Evolutionary conservation across 2,113 vertebrate genomes (phyloP), one percentile per base, ranked within the genome.

Genomic region (Sceloporus undulatus): DNA sequence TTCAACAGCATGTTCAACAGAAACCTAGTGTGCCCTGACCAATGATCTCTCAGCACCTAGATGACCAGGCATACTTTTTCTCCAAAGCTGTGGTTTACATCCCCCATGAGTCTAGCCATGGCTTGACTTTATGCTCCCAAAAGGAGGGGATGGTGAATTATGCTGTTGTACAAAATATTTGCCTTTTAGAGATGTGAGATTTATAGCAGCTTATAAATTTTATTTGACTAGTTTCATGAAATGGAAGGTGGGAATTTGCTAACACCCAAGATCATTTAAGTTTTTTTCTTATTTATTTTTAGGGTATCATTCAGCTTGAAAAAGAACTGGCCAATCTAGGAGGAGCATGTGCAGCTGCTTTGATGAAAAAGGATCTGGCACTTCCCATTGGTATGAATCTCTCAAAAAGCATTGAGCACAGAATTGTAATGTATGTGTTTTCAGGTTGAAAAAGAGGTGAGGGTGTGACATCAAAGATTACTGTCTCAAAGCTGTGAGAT

Each of bases 311-410:
- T 95, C 98, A 99, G 90, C 95, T 99, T 82, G 99, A 99, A 94
- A 99, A 99, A 94, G 99, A 99, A 93, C 87, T 99, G 91, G 98
- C 98, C 19, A 99, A 98, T 94, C 96, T 99, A 79, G 99, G 99
- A 89, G 99, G 99, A 66, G 97, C 98, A 71, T 99, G 99, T 96
- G 98, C 99, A 76, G 98, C 99, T 86, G 98, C 99, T 86, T 96
- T 99, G 85, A 99, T 99, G 99, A 99, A 99, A 95, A 99, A 99
- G 94, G 99, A 99, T 89, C 94, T 99, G 88, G 98, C 98, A 0
- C 98, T 99, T 91, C 98, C 98, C 66, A 97, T 99, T 95, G 99
- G 99, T 99, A 96, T 95, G 94, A 91, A 14, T 87, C 82, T 3
- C 2, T 90, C 52, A 79, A 65, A 29, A 42, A 14, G 54, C 4